Percentiles rank a stretch among this genome's conserved stretches.
Conservation (phyloP, 1,140 invertebrate species). For the Paramacrobiotus metropolitanus region DNA sequence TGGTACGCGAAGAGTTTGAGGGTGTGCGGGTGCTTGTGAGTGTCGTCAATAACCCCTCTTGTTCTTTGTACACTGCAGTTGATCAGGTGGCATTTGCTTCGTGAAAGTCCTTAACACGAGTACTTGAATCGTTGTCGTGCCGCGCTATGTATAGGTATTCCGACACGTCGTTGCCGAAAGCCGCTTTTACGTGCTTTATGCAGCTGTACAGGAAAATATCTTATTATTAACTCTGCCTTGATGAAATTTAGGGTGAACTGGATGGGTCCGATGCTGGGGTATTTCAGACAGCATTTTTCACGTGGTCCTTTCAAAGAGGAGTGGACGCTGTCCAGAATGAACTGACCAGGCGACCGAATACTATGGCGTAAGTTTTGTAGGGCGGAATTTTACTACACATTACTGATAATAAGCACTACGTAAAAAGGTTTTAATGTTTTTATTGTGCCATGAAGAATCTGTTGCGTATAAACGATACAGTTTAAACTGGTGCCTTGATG, state of each 20-base stretch:
- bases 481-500: too few relatives aligned
- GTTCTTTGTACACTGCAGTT: slow-evolving; percentile 13
- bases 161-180: not conserved
- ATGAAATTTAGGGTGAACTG: slow-evolving; percentile 20
- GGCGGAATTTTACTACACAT: too few relatives aligned
- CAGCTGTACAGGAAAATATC: too few relatives aligned
- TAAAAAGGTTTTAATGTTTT: too few relatives aligned
- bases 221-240: not conserved
- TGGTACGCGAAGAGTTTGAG: slow-evolving; percentile 14
- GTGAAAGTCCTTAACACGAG: too few relatives aligned
- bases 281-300: slow-evolving; percentile 45
- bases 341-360: slow-evolving; percentile 7
- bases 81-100: not conserved
- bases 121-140: too few relatives aligned
- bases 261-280: slow-evolving; percentile 33
- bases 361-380: not conserved
- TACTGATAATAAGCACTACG: too few relatives aligned
- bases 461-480: too few relatives aligned
- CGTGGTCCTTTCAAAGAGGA: slow-evolving; percentile 45
- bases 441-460: too few relatives aligned
- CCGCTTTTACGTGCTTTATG: not conserved
- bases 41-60: slow-evolving; percentile 24
- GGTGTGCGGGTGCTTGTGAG: too few relatives aligned
- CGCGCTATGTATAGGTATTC: too few relatives aligned
- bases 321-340: slow-evolving; percentile 12